Evolutionary conservation across 2,113 vertebrate species (phyloP), one percentile per base, ranked within the genome.

Genomic region (Sterrhoptilus dennistouni): DNA sequence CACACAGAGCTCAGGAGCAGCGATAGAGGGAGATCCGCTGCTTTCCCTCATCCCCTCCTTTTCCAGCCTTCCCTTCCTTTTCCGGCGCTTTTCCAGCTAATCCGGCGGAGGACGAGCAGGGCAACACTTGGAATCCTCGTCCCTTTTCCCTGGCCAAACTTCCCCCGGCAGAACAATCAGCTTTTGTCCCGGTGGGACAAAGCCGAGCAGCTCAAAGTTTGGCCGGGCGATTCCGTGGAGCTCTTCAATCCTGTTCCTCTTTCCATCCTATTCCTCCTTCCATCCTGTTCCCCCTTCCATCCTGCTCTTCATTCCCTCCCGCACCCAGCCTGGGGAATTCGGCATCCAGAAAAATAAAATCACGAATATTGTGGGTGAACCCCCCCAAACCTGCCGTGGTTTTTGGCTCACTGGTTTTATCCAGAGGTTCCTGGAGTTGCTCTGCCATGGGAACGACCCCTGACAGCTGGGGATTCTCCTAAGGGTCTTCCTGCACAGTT

Each of bases 341-440:
- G 14, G 50, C 56, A 14, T 27, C 38, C 52, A 15, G 29, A 6
- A 15, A 27, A 65, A 15, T 1, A 8, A 71, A 84, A 35, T 2
- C 17, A 36, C 0, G 3, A 22, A 14, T 0, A 0, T 0, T 2
- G 14, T 3, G 59, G 35, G 1, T 12, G 36, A 47, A n/a, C 1
- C 8, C 23, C 70, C 70, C 16, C 2, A 1, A 3, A 21, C 27
- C 22, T 27, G 29, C 29, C 6, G 0, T 8, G 31, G 8, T 74
- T n/a, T 74, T n/a, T 1, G 31, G 17, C 54, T 64, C 42, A 3
- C 28, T 3, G 7, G 35, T 53, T 76, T 61, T 14, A 42, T 21
- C 65, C 53, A 5, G 53, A 78, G 64, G 4, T 42, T 38, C 64
- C n/a, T 0, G 40, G 59, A 70, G 36, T 50, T 10, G 35, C 5